Evolutionary conservation across 1,140 invertebrate species (phyloP), one percentile per base, ranked within the genome.

Genomic region (Ephestia elutella): DNA sequence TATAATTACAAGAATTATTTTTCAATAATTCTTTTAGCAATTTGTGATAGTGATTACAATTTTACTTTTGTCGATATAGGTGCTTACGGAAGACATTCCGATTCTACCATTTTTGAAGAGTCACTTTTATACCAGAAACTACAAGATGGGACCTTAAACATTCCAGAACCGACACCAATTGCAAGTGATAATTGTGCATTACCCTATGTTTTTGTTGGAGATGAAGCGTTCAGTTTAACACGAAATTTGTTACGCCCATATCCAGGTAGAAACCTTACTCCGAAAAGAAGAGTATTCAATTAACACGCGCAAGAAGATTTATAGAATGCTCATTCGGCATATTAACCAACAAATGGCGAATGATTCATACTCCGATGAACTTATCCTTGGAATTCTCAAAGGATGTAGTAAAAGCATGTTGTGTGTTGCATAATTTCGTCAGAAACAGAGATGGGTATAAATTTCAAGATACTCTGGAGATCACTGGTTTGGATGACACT

Each of bases 341-440:
- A 21, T 57, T 78, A 20, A 65, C 63, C 19, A 84, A 82, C 62
- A 84, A 81, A 67, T 85, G 78, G 79, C 58, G 78, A 54, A 77
- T 86, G 44, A 75, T 85, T 60, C 82, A 84, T 60, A 25, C 71
- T 60, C 73, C 81, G 25, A 48, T 82, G 11, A 73, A 85, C 68
- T 75, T 85, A 20, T 54, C 48, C 32, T 17, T 62, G 10, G 69
- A 76, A 35, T 74, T 80, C 57, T 74, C 74, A 55, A 60, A 63
- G 17, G 68, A 64, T 64, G 82, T 85, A 49, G 63, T 79, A 35
- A 73, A 78, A 70, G 64, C 70, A 38, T 75, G 63, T 35, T 83
- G 78, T 67, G 70, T 86, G 17, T 49, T 87, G n/a, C 82, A 86
- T 57, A 86, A 86, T 68, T 87, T 68, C 64, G 74, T 86, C 61